These are phyloP conservation scores for Allygus modestus DNA, from an alignment of 2,888 invertebrate genomes.

Conservation along the genomic window DNA sequence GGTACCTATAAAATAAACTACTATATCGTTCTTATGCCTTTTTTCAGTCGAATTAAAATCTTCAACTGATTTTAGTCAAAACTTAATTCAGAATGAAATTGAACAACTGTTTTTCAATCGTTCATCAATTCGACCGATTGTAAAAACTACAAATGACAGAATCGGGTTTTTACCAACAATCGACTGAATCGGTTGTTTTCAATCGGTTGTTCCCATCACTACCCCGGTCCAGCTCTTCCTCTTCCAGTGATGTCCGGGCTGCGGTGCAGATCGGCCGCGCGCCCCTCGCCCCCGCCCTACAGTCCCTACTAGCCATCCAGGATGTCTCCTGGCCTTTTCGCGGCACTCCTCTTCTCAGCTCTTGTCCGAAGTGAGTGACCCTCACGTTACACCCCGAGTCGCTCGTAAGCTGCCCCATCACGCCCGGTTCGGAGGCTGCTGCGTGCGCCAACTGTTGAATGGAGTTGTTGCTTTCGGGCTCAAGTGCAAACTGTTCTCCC, in stretches of 20 bases:
- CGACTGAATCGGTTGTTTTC: no score
- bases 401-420: constrained; percentile 3
- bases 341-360: constrained; percentile 57
- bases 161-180: no score
- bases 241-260: constrained; percentile 47
- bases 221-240: constrained; percentile 18
- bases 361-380: constrained; percentile 45
- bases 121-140: no score
- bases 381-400: neutral
- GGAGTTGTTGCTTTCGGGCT: neutral
- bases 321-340: constrained; percentile 52
- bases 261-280: constrained; percentile 10
- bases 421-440: neutral
- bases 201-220: no score
- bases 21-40: no score
- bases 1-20: no score
- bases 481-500: neutral
- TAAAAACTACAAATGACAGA: no score
- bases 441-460: constrained; percentile 41
- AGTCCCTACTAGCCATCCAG: constrained; percentile 54
- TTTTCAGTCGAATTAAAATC: no score
- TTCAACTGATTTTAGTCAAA: no score
- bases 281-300: constrained; percentile 29
- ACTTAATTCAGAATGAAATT: no score
- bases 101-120: no score